Evolutionary conservation across 2,797 vertebrate species (phyloP).

Genomic region (Peromyscus aztecus): DNA sequence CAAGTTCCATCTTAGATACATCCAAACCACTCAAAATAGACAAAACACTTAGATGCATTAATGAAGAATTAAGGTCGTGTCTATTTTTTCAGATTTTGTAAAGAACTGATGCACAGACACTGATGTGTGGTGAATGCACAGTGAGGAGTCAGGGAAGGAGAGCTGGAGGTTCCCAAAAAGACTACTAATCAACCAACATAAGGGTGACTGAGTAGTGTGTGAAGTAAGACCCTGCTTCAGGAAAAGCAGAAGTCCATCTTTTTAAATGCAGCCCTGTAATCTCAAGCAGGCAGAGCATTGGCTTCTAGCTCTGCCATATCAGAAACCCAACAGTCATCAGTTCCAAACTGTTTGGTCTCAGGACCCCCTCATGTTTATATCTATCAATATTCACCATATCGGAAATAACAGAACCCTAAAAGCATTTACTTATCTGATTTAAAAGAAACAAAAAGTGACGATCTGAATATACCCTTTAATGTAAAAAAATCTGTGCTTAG

Average conservation of each 20-base stretch:
- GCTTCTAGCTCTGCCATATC: not conserved
- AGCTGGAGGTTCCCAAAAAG: not conserved
- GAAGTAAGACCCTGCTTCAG: not conserved
- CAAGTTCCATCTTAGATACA: not conserved
- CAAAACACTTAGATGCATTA: not conserved
- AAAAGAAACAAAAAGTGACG: not conserved
- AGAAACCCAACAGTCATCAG: not conserved
- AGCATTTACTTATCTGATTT: constrained; percentile 11
- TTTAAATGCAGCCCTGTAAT: not conserved
- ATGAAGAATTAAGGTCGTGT: too few relatives aligned
- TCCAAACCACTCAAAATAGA: not conserved
- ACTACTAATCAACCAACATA: not conserved
- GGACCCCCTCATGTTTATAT: not conserved
- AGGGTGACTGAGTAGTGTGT: not conserved
- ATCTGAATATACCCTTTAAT: not conserved
- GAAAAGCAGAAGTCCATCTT: not conserved
- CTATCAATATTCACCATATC: not conserved
- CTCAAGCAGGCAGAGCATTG: not conserved
- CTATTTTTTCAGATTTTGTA: not conserved
- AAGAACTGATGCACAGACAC: not conserved
- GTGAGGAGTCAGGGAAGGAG: not conserved
- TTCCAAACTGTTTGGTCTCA: not conserved
- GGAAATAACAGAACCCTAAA: constrained; percentile 19
- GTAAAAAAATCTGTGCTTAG: not conserved
- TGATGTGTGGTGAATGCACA: not conserved